These are phyloP conservation scores for Aquatica leii DNA, from an alignment of 2,888 invertebrate genomes.

Conservation along the genomic window DNA sequence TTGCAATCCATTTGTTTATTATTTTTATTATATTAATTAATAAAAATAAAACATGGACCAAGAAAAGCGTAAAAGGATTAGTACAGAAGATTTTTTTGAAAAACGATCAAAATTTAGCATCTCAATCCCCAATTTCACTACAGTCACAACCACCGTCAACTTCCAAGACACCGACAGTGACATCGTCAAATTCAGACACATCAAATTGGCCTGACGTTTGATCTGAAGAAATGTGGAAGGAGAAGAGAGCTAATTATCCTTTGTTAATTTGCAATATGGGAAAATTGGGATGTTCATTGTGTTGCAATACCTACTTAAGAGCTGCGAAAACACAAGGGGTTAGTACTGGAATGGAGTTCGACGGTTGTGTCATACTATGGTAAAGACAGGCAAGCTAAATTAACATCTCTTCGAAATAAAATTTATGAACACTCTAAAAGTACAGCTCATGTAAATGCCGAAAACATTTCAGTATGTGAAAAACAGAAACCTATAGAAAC, in stretches of 20 bases:
- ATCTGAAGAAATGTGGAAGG: not conserved
- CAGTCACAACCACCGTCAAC: too few relatives aligned
- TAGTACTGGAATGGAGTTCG: not conserved
- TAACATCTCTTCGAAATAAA: not conserved
- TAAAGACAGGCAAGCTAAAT: too few relatives aligned
- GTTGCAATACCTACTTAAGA: not conserved
- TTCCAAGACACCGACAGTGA: too few relatives aligned
- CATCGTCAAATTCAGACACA: too few relatives aligned
- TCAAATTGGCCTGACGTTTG: not conserved
- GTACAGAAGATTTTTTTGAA: too few relatives aligned
- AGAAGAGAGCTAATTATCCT: not conserved
- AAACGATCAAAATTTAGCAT: too few relatives aligned
- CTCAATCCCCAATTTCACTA: too few relatives aligned
- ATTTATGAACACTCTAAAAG: not conserved
- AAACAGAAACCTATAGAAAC: not conserved
- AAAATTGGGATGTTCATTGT: not conserved
- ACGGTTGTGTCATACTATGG: too few relatives aligned
- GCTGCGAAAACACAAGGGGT: not conserved
- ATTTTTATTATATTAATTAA: too few relatives aligned
- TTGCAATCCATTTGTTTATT: too few relatives aligned
- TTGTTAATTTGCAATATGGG: not conserved
- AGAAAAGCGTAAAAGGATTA: too few relatives aligned
- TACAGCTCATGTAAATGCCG: not conserved
- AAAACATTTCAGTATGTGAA: not conserved
- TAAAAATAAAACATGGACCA: too few relatives aligned